Conservation (phyloP, 2,113 vertebrate genomes). For the Gavialis gangeticus region DNA sequence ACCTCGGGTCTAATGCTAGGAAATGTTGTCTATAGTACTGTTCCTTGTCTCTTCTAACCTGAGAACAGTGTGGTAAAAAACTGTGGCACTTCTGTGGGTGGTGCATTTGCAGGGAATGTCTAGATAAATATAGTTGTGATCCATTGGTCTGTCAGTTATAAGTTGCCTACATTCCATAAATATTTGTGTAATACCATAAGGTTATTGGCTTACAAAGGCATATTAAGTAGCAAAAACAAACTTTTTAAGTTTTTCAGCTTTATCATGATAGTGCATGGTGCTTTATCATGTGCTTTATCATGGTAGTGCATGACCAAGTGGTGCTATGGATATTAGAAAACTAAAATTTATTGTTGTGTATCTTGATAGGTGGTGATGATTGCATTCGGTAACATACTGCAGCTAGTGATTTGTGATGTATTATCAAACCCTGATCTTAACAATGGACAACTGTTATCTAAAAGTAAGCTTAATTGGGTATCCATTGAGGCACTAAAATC, state of each 20-base stretch:
- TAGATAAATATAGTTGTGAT: not conserved
- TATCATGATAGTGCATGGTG: not conserved
- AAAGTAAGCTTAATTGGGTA: not conserved
- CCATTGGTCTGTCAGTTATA: not conserved
- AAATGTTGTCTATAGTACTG: not conserved
- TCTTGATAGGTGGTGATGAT: not conserved
- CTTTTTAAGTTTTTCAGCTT: not conserved
- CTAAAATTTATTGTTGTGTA: constrained; percentile 14
- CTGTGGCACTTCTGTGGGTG: not conserved
- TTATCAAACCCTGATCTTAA: too few species aligned
- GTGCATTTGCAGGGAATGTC: not conserved
- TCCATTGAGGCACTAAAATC: constrained; percentile 41
- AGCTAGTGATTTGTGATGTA: not conserved
- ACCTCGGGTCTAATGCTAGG: not conserved
- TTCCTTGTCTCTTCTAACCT: not conserved
- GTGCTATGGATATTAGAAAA: constrained; percentile 42
- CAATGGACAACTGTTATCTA: not conserved
- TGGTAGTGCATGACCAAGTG: not conserved
- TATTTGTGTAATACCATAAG: not conserved
- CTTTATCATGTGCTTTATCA: not conserved
- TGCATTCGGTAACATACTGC: constrained; percentile 3
- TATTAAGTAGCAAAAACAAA: not conserved
- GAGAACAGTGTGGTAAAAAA: not conserved
- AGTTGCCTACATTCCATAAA: not conserved
- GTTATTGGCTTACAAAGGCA: not conserved